Base-by-base conservation (phyloP, 1,140 invertebrate genomes). In the Pseudomyrmex sp. region DNA sequence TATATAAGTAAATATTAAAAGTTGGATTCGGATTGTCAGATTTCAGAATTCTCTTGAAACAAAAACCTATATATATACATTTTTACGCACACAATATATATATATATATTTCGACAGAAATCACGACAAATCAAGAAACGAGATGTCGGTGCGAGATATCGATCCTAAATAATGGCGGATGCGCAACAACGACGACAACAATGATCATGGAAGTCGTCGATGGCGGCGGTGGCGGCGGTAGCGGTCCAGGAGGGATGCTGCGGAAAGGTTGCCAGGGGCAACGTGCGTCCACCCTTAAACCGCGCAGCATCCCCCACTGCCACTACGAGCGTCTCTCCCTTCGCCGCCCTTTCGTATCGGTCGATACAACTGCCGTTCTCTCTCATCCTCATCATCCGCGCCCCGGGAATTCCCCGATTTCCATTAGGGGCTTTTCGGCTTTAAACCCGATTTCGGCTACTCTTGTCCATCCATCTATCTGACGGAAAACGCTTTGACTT, bases 271-370 rank as follows among this genome's bases (percentile, higher is more conserved):
- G 93, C 93, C 88, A 91, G 86, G 35, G 35, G 93, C 93, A 94
- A 94, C 93, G 91, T 91, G 88, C 93, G 91, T 94, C 93, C 91
- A 94, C 93, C 94, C 93, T 94, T 93, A 92, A 94, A 91, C 90
- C 91, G 91, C 90, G 90, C 90, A 89, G 91, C 91, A 91, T 91
- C 88, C 89, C 76, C 89, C 88, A 91, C 89, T 76, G 85, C 88
- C 87, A 91, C 89, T 85, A 84, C 86, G 85, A 80, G 74, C 82
- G 75, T 89, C 84, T 58, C 62, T 65, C 69, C 73, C 52, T 75
- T 68, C 58, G 62, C 68, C 69, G 61, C 48, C 65, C 62, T 84
- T 79, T 70, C 82, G 65, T 88, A 80, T 91, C 91, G 93, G 91
- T 94, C 93, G 92, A 94, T 94, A 93, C 91, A 91, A 93, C 88